phyloP scores from a whole-genome alignment of 2,888 invertebrate species.

The Pyrrhosoma nymphula region DNA sequence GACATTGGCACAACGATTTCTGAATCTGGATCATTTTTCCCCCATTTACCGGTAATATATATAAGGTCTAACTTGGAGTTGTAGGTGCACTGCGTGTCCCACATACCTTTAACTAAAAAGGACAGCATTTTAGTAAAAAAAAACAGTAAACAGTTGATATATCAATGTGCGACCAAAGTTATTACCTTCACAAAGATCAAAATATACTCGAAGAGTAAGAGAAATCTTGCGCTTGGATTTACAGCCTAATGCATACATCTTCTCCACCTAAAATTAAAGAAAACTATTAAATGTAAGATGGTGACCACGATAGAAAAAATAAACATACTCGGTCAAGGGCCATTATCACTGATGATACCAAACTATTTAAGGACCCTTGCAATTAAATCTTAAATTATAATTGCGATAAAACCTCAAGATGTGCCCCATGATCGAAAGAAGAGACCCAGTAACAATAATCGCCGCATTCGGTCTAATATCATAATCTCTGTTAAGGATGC shows the following conservation, averaged over 20 bases:
- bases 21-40: neutral
- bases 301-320: neutral
- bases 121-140: neutral
- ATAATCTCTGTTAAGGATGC: too few relatives aligned
- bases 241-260: conserved; percentile 38
- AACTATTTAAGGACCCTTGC: too few relatives aligned
- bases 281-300: neutral
- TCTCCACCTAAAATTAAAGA: neutral
- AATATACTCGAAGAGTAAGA: conserved; percentile 22
- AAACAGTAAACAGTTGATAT: neutral
- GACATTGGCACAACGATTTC: conserved; percentile 47
- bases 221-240: conserved; percentile 39
- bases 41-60: conserved; percentile 31
- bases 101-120: conserved; percentile 42
- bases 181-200: conserved; percentile 44
- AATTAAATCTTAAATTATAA: too few relatives aligned
- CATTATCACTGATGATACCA: too few relatives aligned
- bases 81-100: conserved; percentile 29
- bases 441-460: too few relatives aligned
- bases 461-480: too few relatives aligned
- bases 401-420: too few relatives aligned
- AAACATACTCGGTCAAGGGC: too few relatives aligned
- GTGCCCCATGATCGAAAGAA: too few relatives aligned
- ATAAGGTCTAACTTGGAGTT: conserved; percentile 40
- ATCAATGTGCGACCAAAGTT: neutral